Evolutionary conservation across 2,113 vertebrate species (phyloP).

Genomic region (zebrafish (Danio rerio)): DNA sequence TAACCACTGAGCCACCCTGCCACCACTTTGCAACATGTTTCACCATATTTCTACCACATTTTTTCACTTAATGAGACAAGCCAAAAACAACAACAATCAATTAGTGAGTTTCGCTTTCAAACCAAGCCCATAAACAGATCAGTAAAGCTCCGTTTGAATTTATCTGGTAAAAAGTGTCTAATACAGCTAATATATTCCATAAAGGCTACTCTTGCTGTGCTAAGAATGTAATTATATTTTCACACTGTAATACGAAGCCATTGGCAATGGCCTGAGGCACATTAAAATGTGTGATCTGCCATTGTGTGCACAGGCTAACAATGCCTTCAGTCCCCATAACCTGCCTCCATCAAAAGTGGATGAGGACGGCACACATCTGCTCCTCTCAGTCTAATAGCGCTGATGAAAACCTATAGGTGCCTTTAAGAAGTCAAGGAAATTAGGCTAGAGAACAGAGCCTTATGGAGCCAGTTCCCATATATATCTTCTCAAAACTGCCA

Average conservation of each 20-base stretch:
- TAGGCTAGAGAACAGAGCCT: neutral
- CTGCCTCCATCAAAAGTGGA: constrained; percentile 19
- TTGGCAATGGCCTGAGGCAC: constrained; percentile 48
- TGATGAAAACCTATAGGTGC: constrained; percentile 45
- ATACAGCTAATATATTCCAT: constrained; percentile 56
- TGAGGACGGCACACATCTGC: constrained; percentile 14
- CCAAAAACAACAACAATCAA: constrained; percentile 48
- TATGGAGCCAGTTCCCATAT: neutral
- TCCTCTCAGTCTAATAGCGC: constrained; percentile 19
- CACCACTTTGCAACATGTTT: no score
- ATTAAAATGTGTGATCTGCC: constrained; percentile 56
- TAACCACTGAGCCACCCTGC: no score
- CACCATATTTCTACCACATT: neutral
- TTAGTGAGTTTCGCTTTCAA: constrained; percentile 41
- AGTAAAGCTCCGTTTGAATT: constrained; percentile 51
- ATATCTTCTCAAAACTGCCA: neutral
- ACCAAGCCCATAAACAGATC: constrained; percentile 25
- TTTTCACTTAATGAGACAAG: neutral
- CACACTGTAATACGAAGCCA: constrained; percentile 37
- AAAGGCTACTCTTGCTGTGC: constrained; percentile 37
- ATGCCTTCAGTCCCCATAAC: constrained; percentile 52
- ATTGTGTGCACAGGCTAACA: constrained; percentile 40
- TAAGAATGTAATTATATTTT: constrained; percentile 55
- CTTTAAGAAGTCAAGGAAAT: constrained; percentile 22
- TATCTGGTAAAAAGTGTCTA: constrained; percentile 50